Conservation (phyloP, 2,797 vertebrate genomes). For the Gorsachius magnificus region DNA sequence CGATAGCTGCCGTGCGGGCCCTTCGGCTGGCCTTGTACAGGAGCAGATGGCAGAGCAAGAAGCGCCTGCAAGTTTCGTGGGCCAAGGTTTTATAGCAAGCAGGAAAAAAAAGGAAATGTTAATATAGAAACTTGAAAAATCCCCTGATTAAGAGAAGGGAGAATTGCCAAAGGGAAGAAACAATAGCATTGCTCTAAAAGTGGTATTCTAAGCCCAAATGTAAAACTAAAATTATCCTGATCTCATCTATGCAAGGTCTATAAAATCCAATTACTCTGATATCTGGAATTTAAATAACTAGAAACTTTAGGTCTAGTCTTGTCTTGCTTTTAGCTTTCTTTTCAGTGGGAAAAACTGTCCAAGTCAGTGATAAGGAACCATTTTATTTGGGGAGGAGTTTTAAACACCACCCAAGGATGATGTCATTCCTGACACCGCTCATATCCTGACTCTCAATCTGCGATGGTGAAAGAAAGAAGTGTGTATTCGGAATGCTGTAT, state of each 20-base stretch:
- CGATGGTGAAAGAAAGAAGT: conserved; percentile 26
- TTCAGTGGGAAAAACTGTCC: conserved; percentile 42
- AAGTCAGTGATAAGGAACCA: conserved; percentile 67
- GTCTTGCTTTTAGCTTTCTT: conserved; percentile 51
- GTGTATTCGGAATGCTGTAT: background rate
- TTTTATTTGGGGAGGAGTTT: conserved; percentile 67
- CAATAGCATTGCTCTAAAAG: conserved; percentile 4
- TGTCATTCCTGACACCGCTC: conserved; percentile 24
- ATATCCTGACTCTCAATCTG: conserved; percentile 24
- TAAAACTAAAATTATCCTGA: conserved; percentile 14
- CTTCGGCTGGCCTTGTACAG: conserved; percentile 19
- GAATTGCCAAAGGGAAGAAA: conserved; percentile 38
- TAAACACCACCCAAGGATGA: conserved; percentile 23
- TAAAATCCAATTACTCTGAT: conserved; percentile 57
- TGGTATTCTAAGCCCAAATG: background rate
- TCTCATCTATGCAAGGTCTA: conserved; percentile 33
- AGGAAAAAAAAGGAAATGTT: background rate
- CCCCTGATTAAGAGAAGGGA: conserved; percentile 58
- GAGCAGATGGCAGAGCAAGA: conserved; percentile 48
- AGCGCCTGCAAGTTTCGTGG: background rate
- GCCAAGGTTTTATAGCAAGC: conserved; percentile 31
- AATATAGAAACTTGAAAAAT: conserved; percentile 56
- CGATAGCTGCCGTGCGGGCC: background rate
- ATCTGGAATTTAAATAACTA: conserved; percentile 27
- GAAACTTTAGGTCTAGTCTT: conserved; percentile 38